These are phyloP conservation scores for Ptychadena robeensis DNA, from an alignment of 2,797 vertebrate species.

Conservation along the genomic window DNA sequence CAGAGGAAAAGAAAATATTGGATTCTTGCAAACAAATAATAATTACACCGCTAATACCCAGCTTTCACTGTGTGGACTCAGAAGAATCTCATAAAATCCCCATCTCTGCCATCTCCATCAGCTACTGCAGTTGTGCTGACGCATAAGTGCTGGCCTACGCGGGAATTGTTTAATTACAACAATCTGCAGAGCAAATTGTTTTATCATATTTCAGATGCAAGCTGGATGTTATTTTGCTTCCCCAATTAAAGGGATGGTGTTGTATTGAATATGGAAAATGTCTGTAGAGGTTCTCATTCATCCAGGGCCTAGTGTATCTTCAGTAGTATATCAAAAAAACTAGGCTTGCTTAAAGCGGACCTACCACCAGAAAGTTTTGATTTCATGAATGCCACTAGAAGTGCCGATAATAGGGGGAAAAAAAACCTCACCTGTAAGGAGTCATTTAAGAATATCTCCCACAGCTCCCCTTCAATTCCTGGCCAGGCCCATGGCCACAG, in stretches of 20 bases:
- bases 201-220: background rate
- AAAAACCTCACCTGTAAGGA: too few relatives aligned
- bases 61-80: background rate
- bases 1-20: slow-evolving; percentile 34
- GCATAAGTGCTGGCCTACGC: background rate
- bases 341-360: too few relatives aligned
- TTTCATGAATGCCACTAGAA: too few relatives aligned
- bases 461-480: too few relatives aligned
- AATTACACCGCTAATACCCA: slow-evolving; percentile 38
- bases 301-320: too few relatives aligned
- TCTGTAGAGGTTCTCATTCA: too few relatives aligned
- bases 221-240: background rate
- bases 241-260: background rate
- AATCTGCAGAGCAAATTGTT: background rate
- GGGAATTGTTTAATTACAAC: slow-evolving; percentile 7
- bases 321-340: too few relatives aligned
- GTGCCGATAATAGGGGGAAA: too few relatives aligned
- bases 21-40: slow-evolving; percentile 43
- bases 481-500: too few relatives aligned
- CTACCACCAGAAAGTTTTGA: too few relatives aligned
- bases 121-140: slow-evolving; percentile 2
- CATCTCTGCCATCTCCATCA: slow-evolving; percentile 1
- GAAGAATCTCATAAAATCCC: slow-evolving; percentile 25
- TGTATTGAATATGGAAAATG: background rate
- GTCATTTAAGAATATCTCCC: too few relatives aligned